Evolutionary conservation across 2,113 vertebrate species (phyloP).

Genomic region (Carassius carassius): DNA sequence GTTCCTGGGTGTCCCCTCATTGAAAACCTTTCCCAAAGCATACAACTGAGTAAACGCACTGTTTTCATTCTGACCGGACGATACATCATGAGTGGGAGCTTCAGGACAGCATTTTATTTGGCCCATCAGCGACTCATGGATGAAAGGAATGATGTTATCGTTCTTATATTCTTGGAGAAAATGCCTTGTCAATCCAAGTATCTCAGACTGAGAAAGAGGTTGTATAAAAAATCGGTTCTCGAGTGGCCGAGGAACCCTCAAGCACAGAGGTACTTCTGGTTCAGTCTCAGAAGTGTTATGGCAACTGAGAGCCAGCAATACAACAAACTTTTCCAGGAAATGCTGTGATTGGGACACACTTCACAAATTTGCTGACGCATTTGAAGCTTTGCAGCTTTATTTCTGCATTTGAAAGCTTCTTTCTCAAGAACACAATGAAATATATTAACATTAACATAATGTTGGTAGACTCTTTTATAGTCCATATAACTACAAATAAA

Average conservation of each 20-base stretch:
- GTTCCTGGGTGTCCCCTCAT: constrained; percentile 87
- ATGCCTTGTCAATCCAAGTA: constrained; percentile 85
- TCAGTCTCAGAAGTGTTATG: constrained; percentile 84
- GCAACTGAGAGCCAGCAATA: constrained; percentile 80
- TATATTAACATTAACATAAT: not conserved
- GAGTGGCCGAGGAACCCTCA: constrained; percentile 91
- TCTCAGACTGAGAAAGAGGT: constrained; percentile 83
- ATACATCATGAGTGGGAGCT: constrained; percentile 83
- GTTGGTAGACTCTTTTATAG: not conserved
- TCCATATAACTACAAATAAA: not conserved
- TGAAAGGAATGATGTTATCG: constrained; percentile 89
- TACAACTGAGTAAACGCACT: constrained; percentile 91
- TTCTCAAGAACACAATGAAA: not conserved
- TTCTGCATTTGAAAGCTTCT: not conserved
- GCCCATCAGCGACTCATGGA: constrained; percentile 93
- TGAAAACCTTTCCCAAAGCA: constrained; percentile 92
- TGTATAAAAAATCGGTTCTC: constrained; percentile 86
- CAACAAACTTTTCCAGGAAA: constrained; percentile 87
- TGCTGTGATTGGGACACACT: constrained; percentile 67
- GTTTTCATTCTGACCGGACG: constrained; percentile 88
- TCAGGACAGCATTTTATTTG: constrained; percentile 90
- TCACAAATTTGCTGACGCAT: not conserved
- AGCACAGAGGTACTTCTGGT: constrained; percentile 94
- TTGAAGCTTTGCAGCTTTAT: not conserved
- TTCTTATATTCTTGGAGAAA: constrained; percentile 89